phyloP scores from a whole-genome alignment of 2,888 invertebrate species.

The Drosophila acutilabella region DNA sequence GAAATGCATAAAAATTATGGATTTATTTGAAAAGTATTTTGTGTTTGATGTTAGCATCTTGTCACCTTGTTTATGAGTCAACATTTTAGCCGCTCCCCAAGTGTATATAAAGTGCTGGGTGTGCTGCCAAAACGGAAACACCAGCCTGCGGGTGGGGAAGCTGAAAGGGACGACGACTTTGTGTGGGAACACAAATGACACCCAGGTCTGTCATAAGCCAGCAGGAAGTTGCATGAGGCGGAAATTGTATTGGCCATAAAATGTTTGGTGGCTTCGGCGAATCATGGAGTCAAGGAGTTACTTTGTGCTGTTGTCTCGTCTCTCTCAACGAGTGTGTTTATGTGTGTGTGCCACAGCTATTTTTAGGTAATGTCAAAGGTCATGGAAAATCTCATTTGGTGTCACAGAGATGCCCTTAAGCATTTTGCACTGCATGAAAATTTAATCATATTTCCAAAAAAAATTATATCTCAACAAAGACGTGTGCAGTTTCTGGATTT shows the following conservation, averaged over 20 bases:
- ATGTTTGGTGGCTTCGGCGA: conserved; percentile 46
- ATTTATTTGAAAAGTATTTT: conserved; percentile 16
- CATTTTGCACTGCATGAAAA: conserved; percentile 39
- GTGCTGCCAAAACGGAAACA: conserved; percentile 20
- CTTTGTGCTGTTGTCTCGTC: neutral
- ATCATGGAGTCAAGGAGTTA: conserved; percentile 26
- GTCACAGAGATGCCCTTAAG: conserved; percentile 16
- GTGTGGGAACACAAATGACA: conserved; percentile 49
- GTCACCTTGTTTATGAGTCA: conserved; percentile 38
- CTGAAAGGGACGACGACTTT: conserved; percentile 5
- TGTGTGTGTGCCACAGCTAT: conserved; percentile 40
- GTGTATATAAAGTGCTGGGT: conserved; percentile 19
- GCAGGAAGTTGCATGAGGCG: conserved; percentile 43
- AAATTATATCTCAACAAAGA: conserved; percentile 28
- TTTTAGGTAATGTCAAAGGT: conserved; percentile 56
- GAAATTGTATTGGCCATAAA: conserved; percentile 65
- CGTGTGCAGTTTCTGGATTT: conserved; percentile 36
- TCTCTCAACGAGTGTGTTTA: neutral
- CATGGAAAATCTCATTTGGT: conserved; percentile 25
- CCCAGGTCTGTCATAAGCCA: conserved; percentile 50
- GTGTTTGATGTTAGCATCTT: conserved; percentile 38
- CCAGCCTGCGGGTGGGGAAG: neutral
- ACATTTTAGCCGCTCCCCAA: conserved; percentile 27
- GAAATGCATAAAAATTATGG: conserved; percentile 4
- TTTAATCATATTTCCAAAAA: conserved; percentile 44